Evolutionary conservation across 1,140 invertebrate species (phyloP).

Genomic region (Brachionus plicatilis): DNA sequence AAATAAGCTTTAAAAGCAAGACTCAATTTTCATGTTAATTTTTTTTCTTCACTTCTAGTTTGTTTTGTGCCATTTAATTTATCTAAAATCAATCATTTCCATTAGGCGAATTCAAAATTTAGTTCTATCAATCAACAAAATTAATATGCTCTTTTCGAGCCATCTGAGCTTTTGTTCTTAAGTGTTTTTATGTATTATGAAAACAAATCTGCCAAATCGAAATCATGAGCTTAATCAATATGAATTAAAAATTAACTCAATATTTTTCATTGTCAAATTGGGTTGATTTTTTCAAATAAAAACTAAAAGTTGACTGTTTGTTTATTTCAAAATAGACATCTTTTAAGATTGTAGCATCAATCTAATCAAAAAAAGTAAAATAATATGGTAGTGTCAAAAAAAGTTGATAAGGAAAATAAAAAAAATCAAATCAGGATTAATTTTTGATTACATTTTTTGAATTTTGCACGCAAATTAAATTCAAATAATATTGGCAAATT

Average conservation of each 20-base stretch:
- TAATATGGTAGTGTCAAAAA: too few species aligned
- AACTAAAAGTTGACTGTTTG: too few species aligned
- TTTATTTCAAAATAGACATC: background rate
- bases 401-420: too few species aligned
- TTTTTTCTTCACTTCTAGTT: background rate
- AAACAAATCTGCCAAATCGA: background rate
- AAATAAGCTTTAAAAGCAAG: background rate
- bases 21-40: background rate
- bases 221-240: background rate
- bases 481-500: background rate
- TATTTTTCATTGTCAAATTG: too few species aligned
- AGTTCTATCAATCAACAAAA: background rate
- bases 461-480: background rate
- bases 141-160: background rate
- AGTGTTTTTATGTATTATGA: background rate
- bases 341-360: background rate
- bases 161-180: background rate
- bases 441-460: background rate
- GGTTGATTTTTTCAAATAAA: too few species aligned
- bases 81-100: background rate
- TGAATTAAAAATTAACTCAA: background rate
- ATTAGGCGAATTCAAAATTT: background rate
- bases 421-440: background rate
- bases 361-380: background rate
- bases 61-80: background rate